phyloP scores from a whole-genome alignment of 2,888 invertebrate genomes.

The Lasius platythorax region DNA sequence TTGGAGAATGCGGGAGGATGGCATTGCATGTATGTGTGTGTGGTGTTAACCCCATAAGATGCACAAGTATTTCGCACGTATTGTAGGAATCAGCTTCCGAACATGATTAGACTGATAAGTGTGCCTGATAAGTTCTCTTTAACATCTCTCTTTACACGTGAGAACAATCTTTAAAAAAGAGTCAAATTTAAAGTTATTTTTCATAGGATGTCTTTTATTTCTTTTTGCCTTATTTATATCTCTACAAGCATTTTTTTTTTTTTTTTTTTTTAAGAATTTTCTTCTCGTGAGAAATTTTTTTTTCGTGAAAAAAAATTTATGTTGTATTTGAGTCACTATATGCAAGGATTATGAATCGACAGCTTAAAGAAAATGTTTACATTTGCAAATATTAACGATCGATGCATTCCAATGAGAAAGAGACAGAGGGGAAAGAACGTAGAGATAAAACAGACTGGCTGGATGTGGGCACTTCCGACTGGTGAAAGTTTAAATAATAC shows the following conservation, averaged over 20 bases:
- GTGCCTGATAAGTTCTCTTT: not conserved
- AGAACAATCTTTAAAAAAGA: not conserved
- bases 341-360: not conserved
- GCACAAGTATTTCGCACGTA: not conserved
- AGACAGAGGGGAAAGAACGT: slow-evolving; percentile 33
- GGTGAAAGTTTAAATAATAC: slow-evolving; percentile 80
- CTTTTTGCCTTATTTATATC: not conserved
- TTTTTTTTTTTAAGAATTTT: not conserved
- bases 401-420: not conserved
- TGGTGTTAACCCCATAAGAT: not conserved
- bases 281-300: no score
- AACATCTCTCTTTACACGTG: not conserved
- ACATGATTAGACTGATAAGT: not conserved
- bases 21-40: not conserved
- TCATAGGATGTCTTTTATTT: not conserved
- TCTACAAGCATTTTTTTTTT: not conserved
- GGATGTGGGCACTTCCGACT: slow-evolving; percentile 73
- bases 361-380: not conserved
- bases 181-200: not conserved
- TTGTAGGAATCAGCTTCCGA: slow-evolving; percentile 1
- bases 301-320: not conserved
- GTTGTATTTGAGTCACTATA: not conserved
- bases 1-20: slow-evolving; percentile 26
- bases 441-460: slow-evolving; percentile 65
- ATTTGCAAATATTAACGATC: slow-evolving; percentile 10